These are phyloP conservation scores for Rugalucina vietnamica DNA, from an alignment of 2,888 invertebrate genomes.

Conservation along the genomic window DNA sequence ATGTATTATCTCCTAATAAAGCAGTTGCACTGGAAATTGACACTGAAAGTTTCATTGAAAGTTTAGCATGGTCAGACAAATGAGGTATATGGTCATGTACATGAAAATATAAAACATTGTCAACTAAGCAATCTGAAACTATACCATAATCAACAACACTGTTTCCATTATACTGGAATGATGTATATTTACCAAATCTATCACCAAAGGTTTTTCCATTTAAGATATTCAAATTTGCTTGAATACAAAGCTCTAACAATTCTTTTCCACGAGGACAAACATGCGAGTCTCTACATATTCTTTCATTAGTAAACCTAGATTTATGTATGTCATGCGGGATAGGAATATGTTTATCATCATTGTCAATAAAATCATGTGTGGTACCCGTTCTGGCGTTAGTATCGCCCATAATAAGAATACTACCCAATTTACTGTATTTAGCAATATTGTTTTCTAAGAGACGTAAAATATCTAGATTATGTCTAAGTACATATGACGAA, in stretches of 20 bases:
- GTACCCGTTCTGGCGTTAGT: not conserved
- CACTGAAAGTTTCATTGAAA: not conserved
- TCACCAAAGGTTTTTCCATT: not conserved
- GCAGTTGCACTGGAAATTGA: too few relatives aligned
- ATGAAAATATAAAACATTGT: not conserved
- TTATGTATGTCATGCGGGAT: not conserved
- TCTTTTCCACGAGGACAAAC: not conserved
- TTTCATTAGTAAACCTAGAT: not conserved
- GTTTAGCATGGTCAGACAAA: not conserved
- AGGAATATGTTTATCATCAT: not conserved
- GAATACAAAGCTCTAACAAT: not conserved
- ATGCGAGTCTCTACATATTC: not conserved
- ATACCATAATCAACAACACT: not conserved
- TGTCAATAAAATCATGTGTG: not conserved
- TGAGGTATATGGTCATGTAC: not conserved
- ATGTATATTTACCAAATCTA: not conserved
- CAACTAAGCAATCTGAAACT: not conserved
- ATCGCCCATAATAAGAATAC: not conserved
- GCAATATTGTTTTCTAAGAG: not conserved
- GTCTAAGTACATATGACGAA: not conserved
- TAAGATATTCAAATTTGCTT: not conserved
- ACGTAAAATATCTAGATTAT: not conserved
- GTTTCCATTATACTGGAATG: not conserved
- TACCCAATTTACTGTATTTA: not conserved
- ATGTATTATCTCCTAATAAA: too few relatives aligned